phyloP scores from a whole-genome alignment of 2,888 invertebrate species.

The Mylabris sibirica region DNA sequence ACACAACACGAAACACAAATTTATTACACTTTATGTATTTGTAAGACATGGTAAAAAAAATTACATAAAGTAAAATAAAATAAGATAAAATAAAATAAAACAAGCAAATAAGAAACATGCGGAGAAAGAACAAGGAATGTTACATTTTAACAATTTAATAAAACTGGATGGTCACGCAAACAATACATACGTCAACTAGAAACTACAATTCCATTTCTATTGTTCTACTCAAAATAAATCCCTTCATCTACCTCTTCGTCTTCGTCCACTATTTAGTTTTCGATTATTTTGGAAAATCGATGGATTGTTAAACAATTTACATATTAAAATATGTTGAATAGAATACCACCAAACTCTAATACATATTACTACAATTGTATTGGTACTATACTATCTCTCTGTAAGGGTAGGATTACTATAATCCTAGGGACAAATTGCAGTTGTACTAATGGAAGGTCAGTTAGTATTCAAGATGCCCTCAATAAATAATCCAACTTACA shows the following conservation, averaged over 20 bases:
- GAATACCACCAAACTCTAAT: slow-evolving; percentile 20
- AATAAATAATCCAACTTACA: slow-evolving; percentile 25
- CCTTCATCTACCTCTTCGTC: too few species aligned
- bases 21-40: neutral
- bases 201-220: slow-evolving; percentile 4
- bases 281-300: neutral
- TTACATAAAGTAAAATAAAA: neutral
- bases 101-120: neutral
- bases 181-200: neutral
- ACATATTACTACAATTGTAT: slow-evolving; percentile 12
- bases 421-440: slow-evolving; percentile 37
- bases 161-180: neutral
- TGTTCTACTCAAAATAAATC: neutral
- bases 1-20: neutral
- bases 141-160: slow-evolving; percentile 7
- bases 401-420: slow-evolving; percentile 27
- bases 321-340: neutral
- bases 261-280: neutral
- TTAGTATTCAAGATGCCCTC: slow-evolving; percentile 26
- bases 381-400: slow-evolving; percentile 17
- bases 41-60: too few species aligned
- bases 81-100: neutral
- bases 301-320: slow-evolving; percentile 8
- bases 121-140: neutral
- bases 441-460: slow-evolving; percentile 32